Evolutionary conservation across 1,140 invertebrate genomes (phyloP).

Genomic region (Bilobella aurantiaca): DNA sequence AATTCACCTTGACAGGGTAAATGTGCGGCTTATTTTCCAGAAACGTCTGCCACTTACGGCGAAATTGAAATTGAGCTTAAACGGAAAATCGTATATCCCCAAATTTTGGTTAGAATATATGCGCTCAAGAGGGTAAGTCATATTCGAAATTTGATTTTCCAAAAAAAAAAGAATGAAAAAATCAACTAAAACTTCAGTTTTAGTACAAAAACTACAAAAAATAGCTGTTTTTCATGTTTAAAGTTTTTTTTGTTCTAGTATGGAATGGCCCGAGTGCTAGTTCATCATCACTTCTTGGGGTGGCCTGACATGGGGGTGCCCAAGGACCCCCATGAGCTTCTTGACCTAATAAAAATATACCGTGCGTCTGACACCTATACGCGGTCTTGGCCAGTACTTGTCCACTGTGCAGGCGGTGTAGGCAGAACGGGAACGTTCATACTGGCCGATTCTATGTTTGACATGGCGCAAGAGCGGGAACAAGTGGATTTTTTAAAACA

Average conservation of each 20-base stretch:
- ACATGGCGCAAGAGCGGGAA: constrained; percentile 1
- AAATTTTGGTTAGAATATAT: constrained; percentile 2
- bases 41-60: background rate
- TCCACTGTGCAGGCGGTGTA: constrained; percentile 86
- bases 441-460: constrained; percentile 9
- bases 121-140: constrained; percentile 1
- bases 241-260: background rate
- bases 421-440: constrained; percentile 91
- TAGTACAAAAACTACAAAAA: too few species aligned
- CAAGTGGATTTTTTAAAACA: constrained; percentile 7
- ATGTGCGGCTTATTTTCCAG: background rate
- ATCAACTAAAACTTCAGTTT: background rate
- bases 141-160: background rate
- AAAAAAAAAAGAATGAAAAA: background rate
- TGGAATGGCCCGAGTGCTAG: background rate
- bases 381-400: constrained; percentile 57
- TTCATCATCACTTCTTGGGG: constrained; percentile 6
- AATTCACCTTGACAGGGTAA: constrained; percentile 5
- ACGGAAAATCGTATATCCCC: constrained; percentile 2
- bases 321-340: background rate
- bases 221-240: background rate
- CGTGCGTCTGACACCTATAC: constrained; percentile 5
- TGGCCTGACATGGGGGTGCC: constrained; percentile 10
- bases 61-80: constrained; percentile 5
- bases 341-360: background rate